Percentiles rank a stretch among this genome's conserved stretches.
These are phyloP conservation scores for Otocyon megalotis DNA, from an alignment of 2,113 vertebrate genomes.

Conservation along the genomic window DNA sequence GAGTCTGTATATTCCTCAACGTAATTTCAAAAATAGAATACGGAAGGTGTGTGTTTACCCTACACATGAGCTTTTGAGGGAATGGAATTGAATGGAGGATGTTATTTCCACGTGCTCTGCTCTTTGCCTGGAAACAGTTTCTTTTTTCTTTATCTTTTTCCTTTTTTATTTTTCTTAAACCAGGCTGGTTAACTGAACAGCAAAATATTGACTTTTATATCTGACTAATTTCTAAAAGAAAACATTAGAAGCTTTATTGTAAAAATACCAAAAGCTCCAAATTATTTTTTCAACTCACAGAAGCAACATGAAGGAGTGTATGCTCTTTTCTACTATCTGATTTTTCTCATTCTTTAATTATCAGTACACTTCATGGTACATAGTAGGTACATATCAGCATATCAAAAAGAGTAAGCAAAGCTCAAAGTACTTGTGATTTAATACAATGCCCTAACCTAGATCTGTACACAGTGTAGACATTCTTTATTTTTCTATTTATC, in stretches of 20 bases:
- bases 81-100: conserved; percentile 35
- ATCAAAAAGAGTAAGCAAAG: conserved; percentile 8
- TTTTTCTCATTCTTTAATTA: background rate
- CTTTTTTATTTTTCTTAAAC: background rate
- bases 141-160: background rate
- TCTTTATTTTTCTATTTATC: background rate
- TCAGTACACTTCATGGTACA: background rate
- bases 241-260: conserved; percentile 38
- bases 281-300: conserved; percentile 10
- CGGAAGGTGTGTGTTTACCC: conserved; percentile 45
- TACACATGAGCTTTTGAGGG: conserved; percentile 57
- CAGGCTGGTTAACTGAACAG: background rate
- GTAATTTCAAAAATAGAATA: conserved; percentile 70
- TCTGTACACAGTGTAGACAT: background rate
- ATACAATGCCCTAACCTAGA: background rate
- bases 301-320: conserved; percentile 7
- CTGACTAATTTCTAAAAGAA: conserved; percentile 47
- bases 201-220: conserved; percentile 14
- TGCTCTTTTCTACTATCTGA: background rate
- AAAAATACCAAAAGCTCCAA: conserved; percentile 1
- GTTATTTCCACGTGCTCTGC: conserved; percentile 40
- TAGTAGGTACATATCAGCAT: background rate
- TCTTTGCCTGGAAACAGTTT: conserved; percentile 52
- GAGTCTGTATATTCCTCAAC: conserved; percentile 21
- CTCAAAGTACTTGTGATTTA: background rate